phyloP scores from a whole-genome alignment of 35 echinoderm and acorn worm species.

The Nesometra sesokonis region DNA sequence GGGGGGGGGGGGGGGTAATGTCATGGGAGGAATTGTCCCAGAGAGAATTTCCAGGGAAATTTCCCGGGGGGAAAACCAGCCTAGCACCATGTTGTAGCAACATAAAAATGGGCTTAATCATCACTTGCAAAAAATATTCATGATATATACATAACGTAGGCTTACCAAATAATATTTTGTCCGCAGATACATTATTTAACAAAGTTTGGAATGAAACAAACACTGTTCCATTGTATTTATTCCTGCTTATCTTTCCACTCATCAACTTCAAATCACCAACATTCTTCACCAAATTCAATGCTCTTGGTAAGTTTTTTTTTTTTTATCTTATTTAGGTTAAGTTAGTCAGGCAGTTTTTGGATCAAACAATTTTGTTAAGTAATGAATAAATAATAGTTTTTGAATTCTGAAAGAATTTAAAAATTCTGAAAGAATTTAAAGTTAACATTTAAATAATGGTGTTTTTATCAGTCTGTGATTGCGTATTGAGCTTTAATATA shows the following conservation, averaged over 20 bases:
- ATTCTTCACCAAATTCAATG: constrained; percentile 98
- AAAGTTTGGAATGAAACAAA: constrained; percentile 58
- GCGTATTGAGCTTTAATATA: no score
- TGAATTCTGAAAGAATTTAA: neutral
- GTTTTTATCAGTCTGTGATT: no score
- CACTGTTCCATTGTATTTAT: constrained; percentile 76
- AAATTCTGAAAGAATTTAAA: neutral
- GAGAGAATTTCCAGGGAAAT: no score
- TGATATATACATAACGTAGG: no score
- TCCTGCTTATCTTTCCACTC: constrained; percentile 50
- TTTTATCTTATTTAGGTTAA: no score
- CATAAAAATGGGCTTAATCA: neutral
- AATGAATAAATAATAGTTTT: neutral
- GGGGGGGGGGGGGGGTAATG: no score
- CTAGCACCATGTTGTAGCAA: neutral
- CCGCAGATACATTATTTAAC: constrained; percentile 27
- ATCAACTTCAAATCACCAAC: constrained; percentile 98
- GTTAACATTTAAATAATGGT: no score
- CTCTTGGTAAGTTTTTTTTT: constrained; percentile 70
- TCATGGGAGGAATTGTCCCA: no score
- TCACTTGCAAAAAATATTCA: no score
- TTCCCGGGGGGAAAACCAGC: no score
- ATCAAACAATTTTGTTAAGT: neutral
- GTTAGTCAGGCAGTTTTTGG: no score
- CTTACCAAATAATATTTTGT: neutral